Evolutionary conservation across 1,140 invertebrate genomes (phyloP).

Genomic region (Drosophila takahashii): DNA sequence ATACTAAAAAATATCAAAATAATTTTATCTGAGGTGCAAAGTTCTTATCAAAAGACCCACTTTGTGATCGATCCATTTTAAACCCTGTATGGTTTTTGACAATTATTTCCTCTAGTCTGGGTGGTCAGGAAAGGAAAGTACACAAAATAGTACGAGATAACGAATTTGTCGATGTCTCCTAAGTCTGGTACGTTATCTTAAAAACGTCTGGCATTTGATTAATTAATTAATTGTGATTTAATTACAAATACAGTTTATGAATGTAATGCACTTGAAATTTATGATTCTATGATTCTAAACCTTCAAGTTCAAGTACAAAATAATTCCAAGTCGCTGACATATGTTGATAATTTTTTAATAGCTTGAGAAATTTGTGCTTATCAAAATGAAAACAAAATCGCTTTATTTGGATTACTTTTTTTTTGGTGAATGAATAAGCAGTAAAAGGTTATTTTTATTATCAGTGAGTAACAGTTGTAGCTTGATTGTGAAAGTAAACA

Average conservation of each 20-base stretch:
- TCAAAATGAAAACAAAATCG: neutral
- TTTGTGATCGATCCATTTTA: constrained; percentile 48
- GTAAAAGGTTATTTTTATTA: constrained; percentile 15
- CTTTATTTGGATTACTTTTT: neutral
- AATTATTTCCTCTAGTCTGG: constrained; percentile 7
- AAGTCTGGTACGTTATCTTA: constrained; percentile 16
- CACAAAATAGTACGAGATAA: constrained; percentile 15
- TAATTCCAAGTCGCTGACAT: neutral
- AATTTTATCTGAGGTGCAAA: constrained; percentile 45
- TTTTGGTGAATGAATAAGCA: constrained; percentile 11
- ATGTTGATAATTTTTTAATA: neutral
- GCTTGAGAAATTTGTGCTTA: constrained; percentile 1
- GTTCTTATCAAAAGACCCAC: constrained; percentile 34
- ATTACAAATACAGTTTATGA: neutral
- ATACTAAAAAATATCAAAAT: constrained; percentile 17
- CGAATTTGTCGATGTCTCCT: neutral
- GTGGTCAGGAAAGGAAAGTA: constrained; percentile 14
- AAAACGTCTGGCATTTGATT: constrained; percentile 22
- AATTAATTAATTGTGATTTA: constrained; percentile 11
- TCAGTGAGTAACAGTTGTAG: constrained; percentile 11
- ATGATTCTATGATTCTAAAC: neutral
- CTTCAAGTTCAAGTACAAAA: constrained; percentile 1
- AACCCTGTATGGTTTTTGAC: constrained; percentile 5
- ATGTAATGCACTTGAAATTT: neutral
- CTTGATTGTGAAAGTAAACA: neutral